Conservation (phyloP, 2,113 vertebrate species). For the Pionites leucogaster region DNA sequence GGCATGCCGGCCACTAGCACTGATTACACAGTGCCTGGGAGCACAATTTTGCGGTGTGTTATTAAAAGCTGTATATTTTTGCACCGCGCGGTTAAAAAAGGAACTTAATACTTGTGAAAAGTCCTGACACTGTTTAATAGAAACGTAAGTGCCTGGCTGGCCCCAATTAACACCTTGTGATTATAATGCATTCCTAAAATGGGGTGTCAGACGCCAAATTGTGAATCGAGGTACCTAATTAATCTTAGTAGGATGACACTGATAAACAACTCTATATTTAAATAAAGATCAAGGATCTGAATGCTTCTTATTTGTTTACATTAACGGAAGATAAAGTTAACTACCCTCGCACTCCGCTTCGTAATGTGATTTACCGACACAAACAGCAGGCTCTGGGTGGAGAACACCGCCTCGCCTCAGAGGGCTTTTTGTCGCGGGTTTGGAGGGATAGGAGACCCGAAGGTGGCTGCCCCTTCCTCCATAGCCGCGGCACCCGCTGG, state of each 20-base stretch:
- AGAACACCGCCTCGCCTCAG: neutral
- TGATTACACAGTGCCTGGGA: accelerated
- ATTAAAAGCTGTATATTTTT: constrained; percentile 57
- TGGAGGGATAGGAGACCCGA: neutral
- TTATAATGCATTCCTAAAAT: constrained; percentile 89
- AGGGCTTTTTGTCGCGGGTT: neutral
- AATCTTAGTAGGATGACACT: constrained; percentile 86
- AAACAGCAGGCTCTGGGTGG: neutral
- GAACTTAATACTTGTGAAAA: constrained; percentile 69
- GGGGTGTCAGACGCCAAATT: constrained; percentile 84
- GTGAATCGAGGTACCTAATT: constrained; percentile 84
- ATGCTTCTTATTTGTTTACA: constrained; percentile 70
- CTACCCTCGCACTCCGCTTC: constrained; percentile 24
- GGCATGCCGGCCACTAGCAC: accelerated
- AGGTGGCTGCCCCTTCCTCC: neutral
- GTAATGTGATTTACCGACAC: constrained; percentile 12
- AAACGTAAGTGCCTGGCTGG: constrained; percentile 92
- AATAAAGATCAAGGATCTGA: constrained; percentile 76
- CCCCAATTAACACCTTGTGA: constrained; percentile 99
- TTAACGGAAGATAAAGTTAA: constrained; percentile 62
- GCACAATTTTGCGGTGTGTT: neutral
- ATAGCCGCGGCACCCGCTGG: neutral
- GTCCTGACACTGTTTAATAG: constrained; percentile 89
- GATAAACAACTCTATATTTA: constrained; percentile 83
- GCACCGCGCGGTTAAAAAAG: constrained; percentile 41